Percentiles rank a stretch among this genome's conserved stretches.
Evolutionary conservation across 1,140 invertebrate species (phyloP).

Genomic region (Bathynomus jamesi): DNA sequence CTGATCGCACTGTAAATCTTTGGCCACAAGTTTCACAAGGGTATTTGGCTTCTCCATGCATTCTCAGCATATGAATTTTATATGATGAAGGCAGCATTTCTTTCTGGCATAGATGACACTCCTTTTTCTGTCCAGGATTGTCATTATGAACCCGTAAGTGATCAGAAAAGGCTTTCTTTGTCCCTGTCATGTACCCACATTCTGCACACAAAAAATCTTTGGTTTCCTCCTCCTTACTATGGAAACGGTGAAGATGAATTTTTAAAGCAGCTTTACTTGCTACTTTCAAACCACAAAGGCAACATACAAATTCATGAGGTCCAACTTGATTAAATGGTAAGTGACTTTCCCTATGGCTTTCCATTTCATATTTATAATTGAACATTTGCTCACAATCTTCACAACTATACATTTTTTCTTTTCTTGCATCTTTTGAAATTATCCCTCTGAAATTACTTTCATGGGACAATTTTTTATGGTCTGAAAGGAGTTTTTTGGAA

Average conservation of each 20-base stretch:
- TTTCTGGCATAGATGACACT: constrained; percentile 8
- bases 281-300: constrained; percentile 12
- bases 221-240: constrained; percentile 5
- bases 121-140: constrained; percentile 4
- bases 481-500: constrained; percentile 6
- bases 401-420: constrained; percentile 5
- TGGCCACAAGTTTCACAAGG: constrained; percentile 14
- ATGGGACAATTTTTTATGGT: not conserved
- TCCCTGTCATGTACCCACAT: constrained; percentile 18
- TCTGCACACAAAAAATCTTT: constrained; percentile 13
- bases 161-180: constrained; percentile 20
- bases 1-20: constrained; percentile 14
- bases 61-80: constrained; percentile 16
- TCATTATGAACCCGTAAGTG: constrained; percentile 14
- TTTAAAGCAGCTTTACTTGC: constrained; percentile 18
- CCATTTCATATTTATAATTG: constrained; percentile 16
- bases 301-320: constrained; percentile 20
- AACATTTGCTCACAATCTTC: constrained; percentile 12
- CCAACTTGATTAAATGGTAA: constrained; percentile 16
- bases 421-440: not conserved
- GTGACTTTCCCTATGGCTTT: constrained; percentile 15
- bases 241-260: constrained; percentile 23
- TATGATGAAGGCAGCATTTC: constrained; percentile 15
- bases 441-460: not conserved
- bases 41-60: constrained; percentile 21